Evolutionary conservation across 2,113 vertebrate genomes (phyloP), one percentile per base, ranked within the genome.

Genomic region (Thinocorus orbignyianus): DNA sequence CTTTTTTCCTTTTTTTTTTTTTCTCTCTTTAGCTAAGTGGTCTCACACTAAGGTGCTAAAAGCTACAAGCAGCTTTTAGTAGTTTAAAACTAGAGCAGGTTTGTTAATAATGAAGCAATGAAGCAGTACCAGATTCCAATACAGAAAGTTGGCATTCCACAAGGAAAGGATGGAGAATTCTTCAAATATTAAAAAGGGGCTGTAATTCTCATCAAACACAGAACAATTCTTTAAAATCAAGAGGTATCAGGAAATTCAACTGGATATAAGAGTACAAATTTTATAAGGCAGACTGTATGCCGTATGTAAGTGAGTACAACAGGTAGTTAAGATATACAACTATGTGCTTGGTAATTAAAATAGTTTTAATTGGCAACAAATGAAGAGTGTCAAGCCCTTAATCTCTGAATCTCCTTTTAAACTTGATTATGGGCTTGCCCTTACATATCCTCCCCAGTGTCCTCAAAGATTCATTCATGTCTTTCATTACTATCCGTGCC

Each of bases 21-120:
- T 13, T 42, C 12, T 22, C 10, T 42, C 22, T 42, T 65, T 42
- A 62, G 25, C 25, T 28, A 28, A 62, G 51, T 73, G 31, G 28
- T 82, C 66, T 85, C 57, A 62, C n/a, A 54, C 7, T 76, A 41
- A 77, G 46, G 25, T 93, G 51, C 35, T 93, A 94, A 95, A 90
- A 94, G 31, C 20, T 58, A 54, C 11, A 55, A 46, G 11, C 7
- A 30, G 9, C 28, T 83, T 73, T 93, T 66, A 65, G 62, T 22
- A 42, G 62, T 64, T 61, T 41, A 52, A 92, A 72, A 61, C 4
- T 37, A 42, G 17, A n/a, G 19, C 69, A 13, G 4, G 48, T 93
- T 94, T 82, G 7, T 65, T 83, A 85, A 55, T 28, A 64, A 57
- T 17, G 39, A 78, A 88, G 25, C 16, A 37, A 57, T 19, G 39